phyloP scores from a whole-genome alignment of 1,140 invertebrate species.

The Anoplophora glabripennis region DNA sequence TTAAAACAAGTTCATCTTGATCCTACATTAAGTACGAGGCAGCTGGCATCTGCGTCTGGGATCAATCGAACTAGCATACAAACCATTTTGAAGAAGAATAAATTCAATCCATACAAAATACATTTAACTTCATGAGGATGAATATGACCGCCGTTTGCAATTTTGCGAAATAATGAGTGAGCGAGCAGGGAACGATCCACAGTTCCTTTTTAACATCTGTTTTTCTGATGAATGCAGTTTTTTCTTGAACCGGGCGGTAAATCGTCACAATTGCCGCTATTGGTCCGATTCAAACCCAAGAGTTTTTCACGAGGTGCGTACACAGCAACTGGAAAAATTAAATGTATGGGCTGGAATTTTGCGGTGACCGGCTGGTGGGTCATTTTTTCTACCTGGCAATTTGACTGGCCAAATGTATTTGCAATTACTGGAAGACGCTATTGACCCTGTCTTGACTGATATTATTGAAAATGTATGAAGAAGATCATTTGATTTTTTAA shows the following conservation, averaged over 20 bases:
- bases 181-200: neutral
- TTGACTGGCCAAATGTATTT: constrained; percentile 17
- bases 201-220: constrained; percentile 7
- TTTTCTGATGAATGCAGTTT: constrained; percentile 19
- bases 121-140: neutral
- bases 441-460: neutral
- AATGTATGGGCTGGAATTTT: constrained; percentile 27
- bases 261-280: constrained; percentile 23
- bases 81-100: too few species aligned
- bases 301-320: constrained; percentile 17
- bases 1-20: too few species aligned
- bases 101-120: too few species aligned
- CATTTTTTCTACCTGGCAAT: constrained; percentile 20
- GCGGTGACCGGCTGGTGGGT: constrained; percentile 8
- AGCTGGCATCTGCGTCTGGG: too few species aligned
- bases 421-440: constrained; percentile 10
- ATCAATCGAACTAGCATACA: too few species aligned
- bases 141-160: neutral
- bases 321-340: constrained; percentile 26
- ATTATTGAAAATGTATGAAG: neutral
- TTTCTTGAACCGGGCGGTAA: constrained; percentile 16
- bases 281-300: constrained; percentile 22
- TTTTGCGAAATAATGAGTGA: constrained; percentile 7
- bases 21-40: too few species aligned
- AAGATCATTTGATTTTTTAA: neutral